Conservation (phyloP, 2,888 invertebrate genomes). For the Abrostola triplasia region DNA sequence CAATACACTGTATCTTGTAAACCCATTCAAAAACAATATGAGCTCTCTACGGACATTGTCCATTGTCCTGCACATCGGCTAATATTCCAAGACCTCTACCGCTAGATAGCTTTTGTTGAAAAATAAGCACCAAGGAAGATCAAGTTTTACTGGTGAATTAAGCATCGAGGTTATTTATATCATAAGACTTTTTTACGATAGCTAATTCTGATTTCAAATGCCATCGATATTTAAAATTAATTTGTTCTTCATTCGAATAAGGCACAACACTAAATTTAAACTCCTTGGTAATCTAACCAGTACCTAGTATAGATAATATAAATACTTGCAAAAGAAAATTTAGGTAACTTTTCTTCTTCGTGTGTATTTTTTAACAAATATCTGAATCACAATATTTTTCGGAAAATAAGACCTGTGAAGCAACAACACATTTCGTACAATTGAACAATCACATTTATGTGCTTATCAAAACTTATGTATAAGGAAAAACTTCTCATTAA, state of each 20-base stretch:
- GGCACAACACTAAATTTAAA: too few relatives aligned
- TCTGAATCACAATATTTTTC: too few relatives aligned
- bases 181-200: slow-evolving; percentile 13
- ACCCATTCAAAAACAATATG: slow-evolving; percentile 31
- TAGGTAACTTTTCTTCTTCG: too few relatives aligned
- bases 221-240: background rate
- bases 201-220: slow-evolving; percentile 1
- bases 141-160: slow-evolving; percentile 14
- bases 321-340: too few relatives aligned
- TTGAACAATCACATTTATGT: too few relatives aligned
- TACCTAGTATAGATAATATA: too few relatives aligned
- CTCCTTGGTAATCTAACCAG: too few relatives aligned
- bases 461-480: too few relatives aligned
- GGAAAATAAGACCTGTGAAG: too few relatives aligned
- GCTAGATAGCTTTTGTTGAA: background rate
- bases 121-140: slow-evolving; percentile 9
- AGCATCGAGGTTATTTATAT: slow-evolving; percentile 22
- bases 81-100: slow-evolving; percentile 10
- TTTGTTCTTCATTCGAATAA: background rate
- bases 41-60: slow-evolving; percentile 21
- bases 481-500: background rate
- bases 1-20: slow-evolving; percentile 24
- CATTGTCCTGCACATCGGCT: slow-evolving; percentile 29
- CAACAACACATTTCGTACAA: too few relatives aligned
- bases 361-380: too few relatives aligned